phyloP scores from a whole-genome alignment of 2,113 vertebrate species.

The Mugil cephalus region DNA sequence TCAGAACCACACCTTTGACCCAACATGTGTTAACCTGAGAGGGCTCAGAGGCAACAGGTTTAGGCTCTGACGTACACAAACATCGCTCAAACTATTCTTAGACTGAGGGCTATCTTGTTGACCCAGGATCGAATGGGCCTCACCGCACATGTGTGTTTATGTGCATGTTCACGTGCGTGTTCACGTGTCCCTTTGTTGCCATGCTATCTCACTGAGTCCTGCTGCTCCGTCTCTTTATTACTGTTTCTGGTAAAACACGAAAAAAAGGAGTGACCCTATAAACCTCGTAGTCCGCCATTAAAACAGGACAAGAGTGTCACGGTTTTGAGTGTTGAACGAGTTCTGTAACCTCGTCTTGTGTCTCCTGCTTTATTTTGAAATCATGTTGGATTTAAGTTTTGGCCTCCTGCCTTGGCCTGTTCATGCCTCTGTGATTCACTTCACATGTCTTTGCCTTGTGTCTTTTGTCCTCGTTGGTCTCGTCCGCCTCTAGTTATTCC shows the following conservation, averaged over 20 bases:
- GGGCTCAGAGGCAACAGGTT: not conserved
- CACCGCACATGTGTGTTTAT: constrained; percentile 11
- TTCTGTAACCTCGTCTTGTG: not conserved
- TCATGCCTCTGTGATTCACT: too few species aligned
- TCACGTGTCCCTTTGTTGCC: constrained; percentile 38
- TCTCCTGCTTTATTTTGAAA: too few species aligned
- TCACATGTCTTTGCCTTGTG: too few species aligned
- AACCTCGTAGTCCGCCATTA: constrained; percentile 4
- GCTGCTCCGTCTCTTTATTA: not conserved
- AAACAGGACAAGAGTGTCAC: not conserved
- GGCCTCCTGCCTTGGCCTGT: too few species aligned
- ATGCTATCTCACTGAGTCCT: constrained; percentile 61
- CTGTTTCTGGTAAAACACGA: not conserved
- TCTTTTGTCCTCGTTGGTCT: too few species aligned
- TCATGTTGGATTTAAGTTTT: too few species aligned
- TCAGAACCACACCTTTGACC: too few species aligned
- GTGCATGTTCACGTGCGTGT: constrained; percentile 27
- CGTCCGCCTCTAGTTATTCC: too few species aligned
- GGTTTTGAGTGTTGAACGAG: too few species aligned
- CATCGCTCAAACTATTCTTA: constrained; percentile 42
- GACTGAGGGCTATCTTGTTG: constrained; percentile 21
- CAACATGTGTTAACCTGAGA: not conserved
- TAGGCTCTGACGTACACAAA: not conserved
- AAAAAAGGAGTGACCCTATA: constrained; percentile 1
- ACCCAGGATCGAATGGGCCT: constrained; percentile 18